Conservation (phyloP, 2,797 vertebrate genomes). For the Cynodonichthys magdalenae region DNA sequence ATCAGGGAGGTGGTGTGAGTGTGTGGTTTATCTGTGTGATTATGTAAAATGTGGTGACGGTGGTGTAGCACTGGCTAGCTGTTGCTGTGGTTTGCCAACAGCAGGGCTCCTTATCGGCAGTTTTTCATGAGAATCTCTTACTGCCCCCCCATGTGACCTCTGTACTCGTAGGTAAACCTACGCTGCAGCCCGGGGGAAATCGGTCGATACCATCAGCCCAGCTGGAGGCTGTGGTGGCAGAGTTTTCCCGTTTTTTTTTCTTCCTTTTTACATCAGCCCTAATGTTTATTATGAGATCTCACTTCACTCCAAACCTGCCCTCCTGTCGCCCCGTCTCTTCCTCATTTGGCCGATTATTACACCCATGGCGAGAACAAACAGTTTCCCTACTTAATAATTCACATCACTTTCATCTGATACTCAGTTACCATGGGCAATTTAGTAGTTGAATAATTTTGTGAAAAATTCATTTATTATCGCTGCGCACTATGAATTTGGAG, state of each 20-base stretch:
- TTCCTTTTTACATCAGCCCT: slow-evolving; percentile 59
- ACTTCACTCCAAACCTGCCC: slow-evolving; percentile 64
- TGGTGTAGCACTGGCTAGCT: slow-evolving; percentile 62
- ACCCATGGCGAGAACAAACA: slow-evolving; percentile 85
- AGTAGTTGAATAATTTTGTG: slow-evolving; percentile 99
- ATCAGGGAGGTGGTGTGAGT: slow-evolving; percentile 61
- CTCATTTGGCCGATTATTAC: slow-evolving; percentile 81
- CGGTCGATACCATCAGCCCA: slow-evolving; percentile 81
- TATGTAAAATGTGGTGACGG: slow-evolving; percentile 71
- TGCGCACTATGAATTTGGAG: slow-evolving; percentile 95
- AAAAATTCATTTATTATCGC: slow-evolving; percentile 98
- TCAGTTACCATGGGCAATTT: slow-evolving; percentile 99
- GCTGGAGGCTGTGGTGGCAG: slow-evolving; percentile 69
- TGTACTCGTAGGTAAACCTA: slow-evolving; percentile 71
- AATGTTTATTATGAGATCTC: slow-evolving; percentile 70
- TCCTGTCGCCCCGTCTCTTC: slow-evolving; percentile 55
- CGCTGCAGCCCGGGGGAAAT: slow-evolving; percentile 64
- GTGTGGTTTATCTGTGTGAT: slow-evolving; percentile 72
- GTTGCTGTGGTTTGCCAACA: slow-evolving; percentile 65
- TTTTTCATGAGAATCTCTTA: slow-evolving; percentile 57
- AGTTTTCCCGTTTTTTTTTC: slow-evolving; percentile 42
- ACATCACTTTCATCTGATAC: slow-evolving; percentile 99
- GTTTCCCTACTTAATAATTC: slow-evolving; percentile 96
- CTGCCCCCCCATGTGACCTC: slow-evolving; percentile 38
- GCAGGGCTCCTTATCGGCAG: slow-evolving; percentile 57